Evolutionary conservation across 2,888 invertebrate genomes (phyloP), one percentile per base, ranked within the genome.

Genomic region (Euplexia lucipara): DNA sequence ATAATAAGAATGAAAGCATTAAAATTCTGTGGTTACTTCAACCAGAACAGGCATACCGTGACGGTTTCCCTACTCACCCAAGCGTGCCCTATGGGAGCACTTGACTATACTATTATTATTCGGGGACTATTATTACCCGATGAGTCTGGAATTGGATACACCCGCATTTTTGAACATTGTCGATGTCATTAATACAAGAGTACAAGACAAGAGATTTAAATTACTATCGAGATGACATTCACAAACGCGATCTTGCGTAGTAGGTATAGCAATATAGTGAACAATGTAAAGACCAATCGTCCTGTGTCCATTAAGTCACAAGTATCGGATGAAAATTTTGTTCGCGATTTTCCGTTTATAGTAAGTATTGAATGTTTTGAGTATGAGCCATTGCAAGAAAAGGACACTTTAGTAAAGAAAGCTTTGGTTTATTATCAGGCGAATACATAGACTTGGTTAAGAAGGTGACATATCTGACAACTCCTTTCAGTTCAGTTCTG

Each of bases 31-130:
- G 80, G 86, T 75, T 69, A 66, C 75, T 67, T 75, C 84, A 78
- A 80, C 82, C 86, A 88, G 87, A 86, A 90, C 90, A 83, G 85
- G 75, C 84, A 84, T 48, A 79, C 84, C 92, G 87, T 92, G 92
- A 92, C 92, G 72, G 83, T 65, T 64, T 83, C 86, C 80, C 82
- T 75, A 72, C 83, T 72, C 83, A 81, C 71, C 59, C 81, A 83
- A 86, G 82, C 85, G 90, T 92, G 88, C 83, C 88, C 86, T 88
- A 87, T 86, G 88, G 86, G 72, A 80, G 75, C 65, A 80, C 78
- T 80, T 78, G 68, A 53, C 69, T 48, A 22, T 56, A 32, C 64
- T 81, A 79, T 81, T 78, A 78, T 78, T 78, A 68, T 81, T 77
- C 44, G 53, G 64, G 66, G 74, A 70, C 66, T 81, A 62, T 70